Conservation (phyloP, 2,113 vertebrate genomes). For the Entelurus aequoreus region DNA sequence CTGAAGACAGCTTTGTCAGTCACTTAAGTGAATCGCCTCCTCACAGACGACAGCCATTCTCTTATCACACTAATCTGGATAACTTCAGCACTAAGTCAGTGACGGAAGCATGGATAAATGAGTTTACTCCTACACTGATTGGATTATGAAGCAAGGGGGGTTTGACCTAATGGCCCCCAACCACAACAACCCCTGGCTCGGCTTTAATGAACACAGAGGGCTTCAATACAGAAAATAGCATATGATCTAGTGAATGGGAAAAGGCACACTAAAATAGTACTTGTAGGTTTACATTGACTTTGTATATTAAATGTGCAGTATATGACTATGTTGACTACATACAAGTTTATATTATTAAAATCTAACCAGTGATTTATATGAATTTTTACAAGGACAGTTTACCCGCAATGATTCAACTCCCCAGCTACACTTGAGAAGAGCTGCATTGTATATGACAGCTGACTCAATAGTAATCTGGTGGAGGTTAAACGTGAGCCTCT, state of each 20-base stretch:
- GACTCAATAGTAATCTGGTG: conserved; percentile 50
- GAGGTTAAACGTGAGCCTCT: conserved; percentile 49
- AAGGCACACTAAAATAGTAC: not conserved
- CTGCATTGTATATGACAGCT: conserved; percentile 48
- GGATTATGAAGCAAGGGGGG: conserved; percentile 54
- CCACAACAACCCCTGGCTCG: conserved; percentile 24
- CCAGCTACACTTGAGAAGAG: conserved; percentile 18
- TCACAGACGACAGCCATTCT: conserved; percentile 41
- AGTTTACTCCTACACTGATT: conserved; percentile 63
- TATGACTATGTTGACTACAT: conserved; percentile 7
- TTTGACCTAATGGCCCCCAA: conserved; percentile 23
- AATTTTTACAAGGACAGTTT: conserved; percentile 17
- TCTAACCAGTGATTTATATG: conserved; percentile 13
- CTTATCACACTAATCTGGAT: conserved; percentile 64
- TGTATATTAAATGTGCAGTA: not conserved
- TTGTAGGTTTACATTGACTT: not conserved
- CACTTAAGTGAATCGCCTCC: conserved; percentile 41
- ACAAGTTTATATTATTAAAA: not conserved
- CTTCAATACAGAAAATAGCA: conserved; percentile 26
- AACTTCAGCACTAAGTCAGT: conserved; percentile 44
- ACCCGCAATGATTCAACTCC: conserved; percentile 26
- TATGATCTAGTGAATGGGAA: not conserved
- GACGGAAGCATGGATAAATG: conserved; percentile 57
- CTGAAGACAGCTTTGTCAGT: conserved; percentile 45
- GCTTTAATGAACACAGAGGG: conserved; percentile 16